phyloP scores from a whole-genome alignment of 2,888 invertebrate species.

The Tetragonisca angustula region DNA sequence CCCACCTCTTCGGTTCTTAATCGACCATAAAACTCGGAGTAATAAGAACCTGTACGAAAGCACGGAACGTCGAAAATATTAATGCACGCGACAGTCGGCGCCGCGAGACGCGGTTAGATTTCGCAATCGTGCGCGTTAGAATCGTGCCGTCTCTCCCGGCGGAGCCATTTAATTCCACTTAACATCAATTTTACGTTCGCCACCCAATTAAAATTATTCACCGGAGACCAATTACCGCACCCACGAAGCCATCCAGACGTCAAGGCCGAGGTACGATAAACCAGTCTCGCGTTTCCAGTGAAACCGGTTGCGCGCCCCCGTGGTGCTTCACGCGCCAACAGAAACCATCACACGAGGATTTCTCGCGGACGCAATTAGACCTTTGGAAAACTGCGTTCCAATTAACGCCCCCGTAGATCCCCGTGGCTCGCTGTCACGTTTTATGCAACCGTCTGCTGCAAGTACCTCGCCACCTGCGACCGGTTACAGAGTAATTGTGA shows the following conservation, averaged over 20 bases:
- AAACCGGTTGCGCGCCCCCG: slow-evolving; percentile 35
- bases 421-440: slow-evolving; percentile 35
- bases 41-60: neutral
- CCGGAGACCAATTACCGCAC: slow-evolving; percentile 41
- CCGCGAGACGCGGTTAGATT: neutral
- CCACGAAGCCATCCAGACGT: slow-evolving; percentile 31
- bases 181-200: slow-evolving; percentile 37
- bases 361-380: slow-evolving; percentile 55
- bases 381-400: slow-evolving; percentile 55
- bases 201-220: slow-evolving; percentile 57
- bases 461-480: slow-evolving; percentile 40
- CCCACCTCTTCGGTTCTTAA: neutral
- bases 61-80: neutral
- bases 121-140: slow-evolving; percentile 12
- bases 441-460: slow-evolving; percentile 34
- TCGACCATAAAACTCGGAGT: neutral
- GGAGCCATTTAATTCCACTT: slow-evolving; percentile 34
- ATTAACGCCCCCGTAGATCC: slow-evolving; percentile 54
- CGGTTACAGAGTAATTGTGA: slow-evolving; percentile 45
- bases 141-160: neutral
- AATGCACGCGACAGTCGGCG: neutral
- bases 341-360: slow-evolving; percentile 29
- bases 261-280: slow-evolving; percentile 41
- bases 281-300: slow-evolving; percentile 37
- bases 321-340: slow-evolving; percentile 22